These are phyloP conservation scores for Heteromyza rotundicornis DNA, from an alignment of 2,888 invertebrate species.

Conservation along the genomic window DNA sequence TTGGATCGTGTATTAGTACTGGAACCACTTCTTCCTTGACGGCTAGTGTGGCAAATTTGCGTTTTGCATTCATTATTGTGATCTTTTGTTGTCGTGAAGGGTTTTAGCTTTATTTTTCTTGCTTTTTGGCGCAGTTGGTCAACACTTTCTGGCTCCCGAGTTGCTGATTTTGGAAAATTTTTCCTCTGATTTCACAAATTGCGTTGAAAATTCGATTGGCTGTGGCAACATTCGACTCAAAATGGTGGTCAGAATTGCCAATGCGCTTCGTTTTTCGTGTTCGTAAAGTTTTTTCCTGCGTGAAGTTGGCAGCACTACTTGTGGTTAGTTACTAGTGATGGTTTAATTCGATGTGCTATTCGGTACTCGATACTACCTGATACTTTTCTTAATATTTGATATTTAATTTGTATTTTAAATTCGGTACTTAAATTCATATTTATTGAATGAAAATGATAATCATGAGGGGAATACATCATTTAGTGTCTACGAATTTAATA, in stretches of 20 bases:
- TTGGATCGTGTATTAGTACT: conserved; percentile 50
- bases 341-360: too few species aligned
- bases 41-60: conserved; percentile 36
- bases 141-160: conserved; percentile 34
- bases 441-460: too few species aligned
- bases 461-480: too few species aligned
- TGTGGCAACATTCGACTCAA: conserved; percentile 55
- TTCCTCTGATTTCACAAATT: not conserved
- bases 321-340: too few species aligned
- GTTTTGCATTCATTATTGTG: conserved; percentile 52
- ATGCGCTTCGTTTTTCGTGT: not conserved
- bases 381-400: too few species aligned
- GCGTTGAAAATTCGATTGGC: conserved; percentile 38
- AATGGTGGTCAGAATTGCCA: conserved; percentile 49
- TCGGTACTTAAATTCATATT: too few species aligned
- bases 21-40: conserved; percentile 54
- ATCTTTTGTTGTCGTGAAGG: conserved; percentile 8
- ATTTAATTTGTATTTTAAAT: too few species aligned
- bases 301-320: not conserved
- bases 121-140: conserved; percentile 34
- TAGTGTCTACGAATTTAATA: too few species aligned
- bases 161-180: conserved; percentile 6
- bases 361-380: too few species aligned
- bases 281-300: not conserved
- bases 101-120: conserved; percentile 3